phyloP scores from a whole-genome alignment of 2,888 invertebrate species.

The Parnassius apollo region DNA sequence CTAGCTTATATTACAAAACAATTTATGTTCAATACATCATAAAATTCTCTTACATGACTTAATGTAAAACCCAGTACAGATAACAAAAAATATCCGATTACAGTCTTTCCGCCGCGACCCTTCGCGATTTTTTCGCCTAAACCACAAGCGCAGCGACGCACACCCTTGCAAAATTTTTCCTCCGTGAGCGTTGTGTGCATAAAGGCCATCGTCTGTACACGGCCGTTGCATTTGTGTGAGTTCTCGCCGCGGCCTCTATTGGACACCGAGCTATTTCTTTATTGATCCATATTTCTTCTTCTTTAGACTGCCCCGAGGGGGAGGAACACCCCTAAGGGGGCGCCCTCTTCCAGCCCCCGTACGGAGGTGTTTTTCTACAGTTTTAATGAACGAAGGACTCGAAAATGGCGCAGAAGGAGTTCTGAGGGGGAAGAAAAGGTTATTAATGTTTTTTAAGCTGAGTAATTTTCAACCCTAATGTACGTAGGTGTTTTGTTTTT shows the following conservation, averaged over 20 bases:
- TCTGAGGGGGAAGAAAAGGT: conserved; percentile 59
- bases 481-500: conserved; percentile 44
- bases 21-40: too few relatives aligned
- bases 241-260: conserved; percentile 74
- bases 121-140: conserved; percentile 38
- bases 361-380: conserved; percentile 76
- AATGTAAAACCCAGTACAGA: conserved; percentile 9
- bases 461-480: conserved; percentile 67
- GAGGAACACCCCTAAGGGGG: conserved; percentile 33
- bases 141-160: conserved; percentile 34
- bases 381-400: conserved; percentile 77
- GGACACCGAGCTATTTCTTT: conserved; percentile 80
- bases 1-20: too few relatives aligned
- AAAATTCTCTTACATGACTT: too few relatives aligned
- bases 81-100: neutral
- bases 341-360: conserved; percentile 35
- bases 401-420: conserved; percentile 60
- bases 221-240: conserved; percentile 53
- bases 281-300: conserved; percentile 82
- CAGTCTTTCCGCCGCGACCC: neutral
- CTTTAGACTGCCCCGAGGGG: conserved; percentile 70
- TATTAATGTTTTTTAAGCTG: conserved; percentile 78
- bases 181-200: conserved; percentile 39
- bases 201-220: conserved; percentile 42
- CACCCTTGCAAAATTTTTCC: conserved; percentile 45